A percentile compares a stretch with the other conserved stretches of the same genome.
phyloP scores from a whole-genome alignment of 2,113 vertebrate genomes.

The Myodes glareolus region DNA sequence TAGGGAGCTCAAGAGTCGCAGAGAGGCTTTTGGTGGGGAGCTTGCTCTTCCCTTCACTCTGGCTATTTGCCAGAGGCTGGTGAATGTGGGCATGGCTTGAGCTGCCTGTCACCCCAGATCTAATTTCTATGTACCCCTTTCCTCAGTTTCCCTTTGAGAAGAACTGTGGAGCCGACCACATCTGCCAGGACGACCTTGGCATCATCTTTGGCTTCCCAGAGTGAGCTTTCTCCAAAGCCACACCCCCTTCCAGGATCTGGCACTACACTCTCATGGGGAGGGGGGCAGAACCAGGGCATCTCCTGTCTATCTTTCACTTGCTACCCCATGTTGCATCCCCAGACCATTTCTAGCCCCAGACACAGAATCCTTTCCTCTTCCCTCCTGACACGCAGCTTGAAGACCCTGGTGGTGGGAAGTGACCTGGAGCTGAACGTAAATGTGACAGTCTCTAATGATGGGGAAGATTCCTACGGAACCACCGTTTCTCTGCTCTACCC shows the following conservation, averaged over 20 bases:
- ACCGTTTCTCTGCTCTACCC: slow-evolving; percentile 85
- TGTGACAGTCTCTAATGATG: slow-evolving; percentile 85
- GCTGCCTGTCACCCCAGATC: not conserved
- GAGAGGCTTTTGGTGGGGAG: not conserved
- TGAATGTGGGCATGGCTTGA: too few relatives aligned
- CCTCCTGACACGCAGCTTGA: slow-evolving; percentile 50
- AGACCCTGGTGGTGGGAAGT: slow-evolving; percentile 85
- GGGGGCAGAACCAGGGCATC: not conserved
- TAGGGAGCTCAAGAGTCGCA: not conserved
- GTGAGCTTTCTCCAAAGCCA: slow-evolving; percentile 76
- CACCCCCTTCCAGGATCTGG: not conserved
- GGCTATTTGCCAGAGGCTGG: not conserved
- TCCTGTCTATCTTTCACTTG: not conserved
- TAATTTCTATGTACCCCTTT: not conserved
- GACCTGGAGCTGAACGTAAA: slow-evolving; percentile 85
- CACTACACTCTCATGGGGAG: not conserved
- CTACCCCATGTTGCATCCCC: not conserved
- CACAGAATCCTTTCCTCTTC: not conserved
- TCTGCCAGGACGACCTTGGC: slow-evolving; percentile 88
- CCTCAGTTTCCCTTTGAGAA: slow-evolving; percentile 90
- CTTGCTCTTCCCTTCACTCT: not conserved
- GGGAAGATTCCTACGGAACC: slow-evolving; percentile 89
- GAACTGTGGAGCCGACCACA: slow-evolving; percentile 88
- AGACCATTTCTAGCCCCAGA: not conserved
- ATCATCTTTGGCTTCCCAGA: slow-evolving; percentile 87